Conservation (phyloP, 1,140 invertebrate genomes). For the Zaprionus ghesquierei region DNA sequence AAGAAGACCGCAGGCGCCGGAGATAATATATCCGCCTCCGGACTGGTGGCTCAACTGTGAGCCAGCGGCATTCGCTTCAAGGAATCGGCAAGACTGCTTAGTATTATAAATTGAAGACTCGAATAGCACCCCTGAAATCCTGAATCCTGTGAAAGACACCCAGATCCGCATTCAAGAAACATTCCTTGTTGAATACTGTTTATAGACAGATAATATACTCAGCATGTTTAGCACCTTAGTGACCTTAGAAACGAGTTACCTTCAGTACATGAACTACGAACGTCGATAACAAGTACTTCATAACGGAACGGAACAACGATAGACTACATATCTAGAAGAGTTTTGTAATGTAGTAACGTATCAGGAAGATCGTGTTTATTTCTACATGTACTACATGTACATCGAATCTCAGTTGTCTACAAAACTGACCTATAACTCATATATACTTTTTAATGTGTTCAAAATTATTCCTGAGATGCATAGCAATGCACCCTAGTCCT, state of each 20-base stretch:
- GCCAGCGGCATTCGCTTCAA: background rate
- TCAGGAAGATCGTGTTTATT: slow-evolving; percentile 13
- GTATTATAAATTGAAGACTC: slow-evolving; percentile 60
- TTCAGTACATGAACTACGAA: slow-evolving; percentile 41
- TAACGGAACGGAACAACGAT: slow-evolving; percentile 54
- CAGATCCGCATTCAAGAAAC: slow-evolving; percentile 6
- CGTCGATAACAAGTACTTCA: slow-evolving; percentile 29
- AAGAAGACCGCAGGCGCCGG: slow-evolving; percentile 93
- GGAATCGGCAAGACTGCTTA: slow-evolving; percentile 63
- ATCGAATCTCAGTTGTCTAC: slow-evolving; percentile 25
- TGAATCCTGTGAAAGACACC: slow-evolving; percentile 7
- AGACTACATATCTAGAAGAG: slow-evolving; percentile 59
- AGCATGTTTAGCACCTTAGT: slow-evolving; percentile 75
- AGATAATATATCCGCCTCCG: slow-evolving; percentile 94
- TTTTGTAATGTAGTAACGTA: slow-evolving; percentile 10
- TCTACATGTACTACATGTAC: background rate
- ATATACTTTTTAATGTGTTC: slow-evolving; percentile 47
- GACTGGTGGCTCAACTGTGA: slow-evolving; percentile 89
- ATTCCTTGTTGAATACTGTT: slow-evolving; percentile 50
- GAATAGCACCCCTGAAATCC: slow-evolving; percentile 24
- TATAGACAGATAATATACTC: slow-evolving; percentile 46
- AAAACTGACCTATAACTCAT: slow-evolving; percentile 24
- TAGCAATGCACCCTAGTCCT: slow-evolving; percentile 55
- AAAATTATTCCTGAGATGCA: slow-evolving; percentile 66
- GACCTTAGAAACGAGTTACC: slow-evolving; percentile 80